phyloP scores from a whole-genome alignment of 2,113 vertebrate species.

The Xiphias gladius region DNA sequence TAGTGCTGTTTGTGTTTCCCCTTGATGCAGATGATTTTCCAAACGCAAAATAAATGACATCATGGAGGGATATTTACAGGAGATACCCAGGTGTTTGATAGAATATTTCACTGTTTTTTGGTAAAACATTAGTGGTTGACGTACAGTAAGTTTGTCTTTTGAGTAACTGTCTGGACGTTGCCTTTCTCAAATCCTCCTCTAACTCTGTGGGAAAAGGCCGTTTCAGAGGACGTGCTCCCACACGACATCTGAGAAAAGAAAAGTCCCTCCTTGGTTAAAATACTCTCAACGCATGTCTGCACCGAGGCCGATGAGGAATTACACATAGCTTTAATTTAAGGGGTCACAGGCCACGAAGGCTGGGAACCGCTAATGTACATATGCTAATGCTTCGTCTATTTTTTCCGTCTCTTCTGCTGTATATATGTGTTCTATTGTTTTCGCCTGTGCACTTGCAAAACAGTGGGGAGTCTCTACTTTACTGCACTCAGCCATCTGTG shows the following conservation, averaged over 20 bases:
- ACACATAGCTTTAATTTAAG: neutral
- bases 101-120: neutral
- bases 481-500: neutral
- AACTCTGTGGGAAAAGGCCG: neutral
- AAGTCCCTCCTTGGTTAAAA: neutral
- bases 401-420: neutral
- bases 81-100: neutral
- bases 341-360: neutral
- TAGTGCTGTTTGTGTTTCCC: neutral
- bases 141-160: neutral
- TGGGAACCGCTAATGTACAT: neutral
- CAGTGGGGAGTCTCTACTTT: neutral
- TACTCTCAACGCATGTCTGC: neutral
- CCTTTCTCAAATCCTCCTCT: neutral
- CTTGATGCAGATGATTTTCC: neutral
- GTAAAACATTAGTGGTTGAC: neutral
- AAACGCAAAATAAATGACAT: neutral
- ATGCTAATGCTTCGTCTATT: neutral
- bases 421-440: neutral
- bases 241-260: no score
- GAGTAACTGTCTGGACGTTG: neutral
- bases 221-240: conserved; percentile 15
- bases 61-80: neutral
- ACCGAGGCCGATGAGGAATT: neutral
- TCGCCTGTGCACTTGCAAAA: neutral